phyloP scores from a whole-genome alignment of 2,888 invertebrate genomes.

The Protonemura montana region DNA sequence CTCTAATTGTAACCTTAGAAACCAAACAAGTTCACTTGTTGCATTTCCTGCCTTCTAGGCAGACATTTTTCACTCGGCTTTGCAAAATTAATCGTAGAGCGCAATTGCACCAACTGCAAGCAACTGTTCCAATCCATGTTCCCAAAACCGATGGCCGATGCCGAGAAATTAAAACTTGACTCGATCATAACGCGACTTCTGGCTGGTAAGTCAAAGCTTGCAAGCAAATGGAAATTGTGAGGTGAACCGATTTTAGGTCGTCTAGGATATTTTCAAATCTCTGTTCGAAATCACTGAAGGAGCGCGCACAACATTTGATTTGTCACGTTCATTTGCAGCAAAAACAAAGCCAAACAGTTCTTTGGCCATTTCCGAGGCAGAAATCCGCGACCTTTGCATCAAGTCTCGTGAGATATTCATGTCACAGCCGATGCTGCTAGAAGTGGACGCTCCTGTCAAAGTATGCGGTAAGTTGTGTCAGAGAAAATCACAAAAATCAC shows the following conservation, averaged over 20 bases:
- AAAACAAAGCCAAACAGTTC: neutral
- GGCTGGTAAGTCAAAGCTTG: neutral
- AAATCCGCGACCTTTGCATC: neutral
- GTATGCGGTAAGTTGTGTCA: conserved; percentile 12
- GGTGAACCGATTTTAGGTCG: neutral
- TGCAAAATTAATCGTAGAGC: neutral
- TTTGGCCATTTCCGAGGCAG: neutral
- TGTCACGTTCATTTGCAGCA: neutral
- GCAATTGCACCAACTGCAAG: neutral
- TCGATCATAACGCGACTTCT: neutral
- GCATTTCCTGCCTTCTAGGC: neutral
- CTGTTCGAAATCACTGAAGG: too few species aligned
- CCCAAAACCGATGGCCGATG: neutral
- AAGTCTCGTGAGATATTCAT: neutral
- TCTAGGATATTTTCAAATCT: neutral
- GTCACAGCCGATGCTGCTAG: neutral
- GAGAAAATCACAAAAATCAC: neutral
- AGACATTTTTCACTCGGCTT: neutral
- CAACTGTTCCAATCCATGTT: neutral
- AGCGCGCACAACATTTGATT: too few species aligned
- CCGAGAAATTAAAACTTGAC: neutral
- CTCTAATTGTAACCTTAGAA: too few species aligned
- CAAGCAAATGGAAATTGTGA: neutral
- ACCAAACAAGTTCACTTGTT: neutral
- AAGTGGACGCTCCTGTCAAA: neutral